Conservation (phyloP, 1,140 invertebrate species). For the Onthophagus taurus region DNA sequence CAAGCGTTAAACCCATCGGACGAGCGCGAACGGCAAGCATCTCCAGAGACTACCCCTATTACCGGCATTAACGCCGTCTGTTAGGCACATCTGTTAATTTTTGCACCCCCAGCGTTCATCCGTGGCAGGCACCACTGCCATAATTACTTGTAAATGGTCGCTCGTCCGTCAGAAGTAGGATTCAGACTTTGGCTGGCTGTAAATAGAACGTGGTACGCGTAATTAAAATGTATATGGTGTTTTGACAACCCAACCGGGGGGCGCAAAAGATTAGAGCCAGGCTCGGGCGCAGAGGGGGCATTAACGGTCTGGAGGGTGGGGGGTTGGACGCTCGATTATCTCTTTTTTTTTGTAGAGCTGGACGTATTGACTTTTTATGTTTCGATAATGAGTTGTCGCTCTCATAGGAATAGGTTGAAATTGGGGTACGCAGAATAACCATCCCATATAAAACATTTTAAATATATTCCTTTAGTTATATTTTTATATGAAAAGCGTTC, state of each 20-base stretch:
- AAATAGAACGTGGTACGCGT: constrained; percentile 26
- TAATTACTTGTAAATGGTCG: constrained; percentile 19
- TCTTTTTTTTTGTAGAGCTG: neutral
- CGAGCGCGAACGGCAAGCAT: constrained; percentile 6
- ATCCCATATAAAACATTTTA: too few species aligned
- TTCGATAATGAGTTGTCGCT: neutral
- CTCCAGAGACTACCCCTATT: constrained; percentile 30
- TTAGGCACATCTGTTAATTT: constrained; percentile 38
- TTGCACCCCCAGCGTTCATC: constrained; percentile 28
- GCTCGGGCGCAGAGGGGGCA: neutral
- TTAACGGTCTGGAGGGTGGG: neutral
- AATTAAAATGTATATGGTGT: constrained; percentile 34
- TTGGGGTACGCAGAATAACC: too few species aligned
- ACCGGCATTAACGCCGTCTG: constrained; percentile 33
- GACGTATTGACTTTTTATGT: neutral
- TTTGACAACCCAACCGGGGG: constrained; percentile 22
- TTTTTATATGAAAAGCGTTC: too few species aligned
- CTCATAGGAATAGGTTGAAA: too few species aligned
- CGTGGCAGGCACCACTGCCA: constrained; percentile 12
- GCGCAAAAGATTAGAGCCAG: constrained; percentile 4
- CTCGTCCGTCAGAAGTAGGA: neutral
- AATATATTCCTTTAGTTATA: too few species aligned
- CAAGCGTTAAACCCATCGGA: constrained; percentile 24
- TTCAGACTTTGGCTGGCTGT: neutral
- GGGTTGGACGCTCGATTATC: too few species aligned